These are phyloP conservation scores for Achlya flavicornis DNA, from an alignment of 2,888 invertebrate genomes.

Conservation along the genomic window DNA sequence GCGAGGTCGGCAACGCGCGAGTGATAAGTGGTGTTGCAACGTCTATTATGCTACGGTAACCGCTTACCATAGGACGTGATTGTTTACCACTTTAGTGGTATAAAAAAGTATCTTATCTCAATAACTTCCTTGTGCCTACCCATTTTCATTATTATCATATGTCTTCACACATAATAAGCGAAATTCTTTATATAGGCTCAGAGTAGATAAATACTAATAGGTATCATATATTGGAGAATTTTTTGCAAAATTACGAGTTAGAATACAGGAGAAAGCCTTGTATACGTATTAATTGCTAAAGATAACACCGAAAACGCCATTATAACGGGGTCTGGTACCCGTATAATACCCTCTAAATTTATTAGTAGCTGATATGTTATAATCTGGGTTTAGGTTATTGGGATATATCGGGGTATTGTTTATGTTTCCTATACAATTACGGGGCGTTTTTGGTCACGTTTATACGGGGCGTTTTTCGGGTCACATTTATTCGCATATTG, in stretches of 20 bases:
- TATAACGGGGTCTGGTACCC: slow-evolving; percentile 36
- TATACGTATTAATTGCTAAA: slow-evolving; percentile 16
- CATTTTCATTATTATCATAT: too few species aligned
- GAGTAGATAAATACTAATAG: too few species aligned
- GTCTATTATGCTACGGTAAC: too few species aligned
- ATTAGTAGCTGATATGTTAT: slow-evolving; percentile 38
- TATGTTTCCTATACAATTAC: not conserved
- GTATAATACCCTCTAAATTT: slow-evolving; percentile 49
- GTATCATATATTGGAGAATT: too few species aligned
- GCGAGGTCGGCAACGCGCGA: too few species aligned
- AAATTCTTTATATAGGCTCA: too few species aligned
- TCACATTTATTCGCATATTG: not conserved
- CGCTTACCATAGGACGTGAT: too few species aligned
- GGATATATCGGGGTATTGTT: slow-evolving; percentile 4
- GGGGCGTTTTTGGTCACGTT: not conserved
- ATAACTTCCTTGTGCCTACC: too few species aligned
- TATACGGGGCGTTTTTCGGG: not conserved
- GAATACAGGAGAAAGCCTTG: not conserved
- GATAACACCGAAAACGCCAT: slow-evolving; percentile 32
- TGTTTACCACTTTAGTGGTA: too few species aligned
- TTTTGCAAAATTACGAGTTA: not conserved
- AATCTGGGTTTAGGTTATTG: slow-evolving; percentile 35
- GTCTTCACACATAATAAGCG: too few species aligned
- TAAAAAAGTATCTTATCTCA: too few species aligned
- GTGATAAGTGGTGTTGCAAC: too few species aligned